Evolutionary conservation across 2,113 vertebrate genomes (phyloP).

Genomic region (Myocastor coypus): DNA sequence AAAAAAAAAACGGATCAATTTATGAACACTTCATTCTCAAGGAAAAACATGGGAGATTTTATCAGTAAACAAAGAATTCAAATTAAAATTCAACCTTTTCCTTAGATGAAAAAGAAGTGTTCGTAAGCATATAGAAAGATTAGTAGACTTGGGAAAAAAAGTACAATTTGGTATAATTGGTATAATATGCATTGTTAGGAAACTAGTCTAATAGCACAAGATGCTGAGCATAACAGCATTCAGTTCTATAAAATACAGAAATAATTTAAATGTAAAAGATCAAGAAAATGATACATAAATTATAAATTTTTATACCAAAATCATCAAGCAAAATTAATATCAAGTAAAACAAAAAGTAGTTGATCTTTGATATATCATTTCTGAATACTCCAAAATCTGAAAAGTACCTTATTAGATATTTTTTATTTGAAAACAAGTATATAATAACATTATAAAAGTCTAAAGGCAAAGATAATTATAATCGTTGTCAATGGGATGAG

Average conservation of each 20-base stretch:
- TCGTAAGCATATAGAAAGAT: not conserved
- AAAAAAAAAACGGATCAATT: slow-evolving; percentile 11
- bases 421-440: not conserved
- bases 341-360: not conserved
- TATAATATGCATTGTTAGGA: not conserved
- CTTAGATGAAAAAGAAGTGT: not conserved
- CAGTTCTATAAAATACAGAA: not conserved
- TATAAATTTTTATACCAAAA: not conserved
- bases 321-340: slow-evolving; percentile 6
- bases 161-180: not conserved
- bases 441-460: not conserved
- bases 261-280: not conserved
- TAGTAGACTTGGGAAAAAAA: not conserved
- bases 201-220: not conserved
- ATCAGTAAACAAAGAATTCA: not conserved
- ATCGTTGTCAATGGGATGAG: not conserved
- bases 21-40: not conserved
- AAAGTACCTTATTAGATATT: not conserved
- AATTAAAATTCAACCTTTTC: not conserved
- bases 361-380: not conserved
- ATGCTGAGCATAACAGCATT: not conserved
- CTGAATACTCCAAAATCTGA: slow-evolving; percentile 11
- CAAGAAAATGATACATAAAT: not conserved
- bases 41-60: not conserved
- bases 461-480: not conserved